Evolutionary conservation across 2,797 vertebrate genomes (phyloP), one percentile per base, ranked within the genome.

Genomic region (Telmatherina bonti): DNA sequence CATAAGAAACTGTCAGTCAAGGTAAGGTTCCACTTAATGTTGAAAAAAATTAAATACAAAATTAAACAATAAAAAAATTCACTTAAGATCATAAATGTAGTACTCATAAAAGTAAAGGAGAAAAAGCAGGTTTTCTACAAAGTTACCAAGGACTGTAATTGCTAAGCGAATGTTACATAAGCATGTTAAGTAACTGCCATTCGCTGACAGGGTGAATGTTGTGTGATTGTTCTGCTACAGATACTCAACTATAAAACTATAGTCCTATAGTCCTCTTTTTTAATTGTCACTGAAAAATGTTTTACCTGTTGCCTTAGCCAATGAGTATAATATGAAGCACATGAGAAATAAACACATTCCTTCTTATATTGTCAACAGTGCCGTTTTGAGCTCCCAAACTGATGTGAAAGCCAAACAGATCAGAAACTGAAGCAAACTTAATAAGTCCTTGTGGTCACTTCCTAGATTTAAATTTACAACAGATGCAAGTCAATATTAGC

Each of bases 151-250:
- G 51, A 52, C 56, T 58, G 65, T 64, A 79, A 81, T 77, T 62
- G 70, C 47, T 55, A 18, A 35, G 35, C 59, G 70, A 61, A 51
- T 29, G 69, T 85, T 85, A 82, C 54, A 70, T 86, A 89, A 86
- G 59, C 52, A 38, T 56, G 77, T 84, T 85, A 72, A 85, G 70
- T 85, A 81, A 87, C 65, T 67, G 73, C 59, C 67, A 68, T 88
- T 83, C 70, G 55, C 43, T n/a, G 69, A 47, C 47, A 59, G 54
- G 66, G 59, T 66, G 60, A 68, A 59, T 22, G 30, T 31, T 73
- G 65, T 60, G 57, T 52, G 55, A 58, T 75, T 76, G 62, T 16
- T 79, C 22, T 45, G 3, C 51, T 49, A 45, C 0, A 15, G 49
- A 24, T 67, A 24, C 47, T 49, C 36, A 57, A 58, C 53, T 67